Base-by-base conservation (phyloP, 64 coral and sea anemone genomes). In the Stylophora pistillata region DNA sequence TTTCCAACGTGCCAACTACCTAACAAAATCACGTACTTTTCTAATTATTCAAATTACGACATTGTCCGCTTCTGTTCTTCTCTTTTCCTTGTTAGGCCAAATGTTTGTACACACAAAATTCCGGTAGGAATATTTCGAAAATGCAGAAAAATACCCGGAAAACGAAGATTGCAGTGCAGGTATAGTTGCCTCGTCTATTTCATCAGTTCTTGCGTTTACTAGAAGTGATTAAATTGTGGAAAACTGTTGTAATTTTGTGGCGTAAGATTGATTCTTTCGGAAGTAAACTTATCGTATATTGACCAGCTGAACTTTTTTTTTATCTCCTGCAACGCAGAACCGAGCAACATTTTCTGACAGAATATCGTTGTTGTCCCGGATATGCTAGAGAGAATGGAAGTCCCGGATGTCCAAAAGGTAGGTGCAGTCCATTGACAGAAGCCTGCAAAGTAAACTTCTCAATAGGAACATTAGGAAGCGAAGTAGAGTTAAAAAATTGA, bases 321-420 rank as follows among this genome's bases (percentile, higher is more conserved):
- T 47, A 34, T 58, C 18, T 52, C 29, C n/a, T 77, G 77, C 28
- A 53, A 21, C 23, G 28, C 71, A 96, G 94, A 79, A 89, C 89
- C 37, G 72, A 73, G 27, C 82, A 79, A 3, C 87, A 89, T 70
- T 90, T 86, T 61, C 63, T 92, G 20, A 96, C 90, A 17, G 74
- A 93, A 14, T 89, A 96, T 72, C 72, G 85, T 27, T 96, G 94
- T 29, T 96, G 94, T 71, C 79, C 94, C 23, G 90, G 90, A 53
- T 96, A 93, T 15, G 33, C 71, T 23, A 73, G 75, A 68, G 74
- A 58, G 18, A 9, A 63, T 15, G 86, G 86, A 65, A 63, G 85
- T 80, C 27, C 81, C 57, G 94, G 94, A 55, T 96, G 94, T 80
- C 90, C 94, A 30, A 93, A 81, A 96, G 94, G 94, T 95, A 74